Base-by-base conservation (phyloP, 37 sponge, comb jelly and placozoan species). In the Theonella swinhoei region DNA sequence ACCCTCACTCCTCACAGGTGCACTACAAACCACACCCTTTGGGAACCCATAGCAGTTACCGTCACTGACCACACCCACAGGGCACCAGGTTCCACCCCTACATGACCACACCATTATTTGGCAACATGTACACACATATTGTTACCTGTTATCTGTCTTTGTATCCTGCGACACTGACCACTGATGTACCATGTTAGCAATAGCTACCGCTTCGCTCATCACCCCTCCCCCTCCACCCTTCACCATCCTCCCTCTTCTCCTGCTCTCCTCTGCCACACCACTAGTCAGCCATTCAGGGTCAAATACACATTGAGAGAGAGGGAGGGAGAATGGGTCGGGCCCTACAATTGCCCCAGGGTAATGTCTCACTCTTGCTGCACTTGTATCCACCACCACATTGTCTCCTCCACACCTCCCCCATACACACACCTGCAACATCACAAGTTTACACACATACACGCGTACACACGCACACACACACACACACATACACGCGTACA, bases 341-440 rank as follows among this genome's bases (percentile, higher is more conserved):
- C 95, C 95, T 14, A 76, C 61, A 1, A 95, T 86, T 0, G 93
- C 66, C 25, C 95, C 90, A 3, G 40, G 62, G 35, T 66, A 80
- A 1, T 76, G 11, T 1, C 41, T 23, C 62, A 81, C 83, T 67
- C 88, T 23, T 23, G 71, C 61, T 29, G 36, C 23, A 19, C 31
- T 14, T 0, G n/a, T 24, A 36, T 76, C 77, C 39, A 28, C 60
- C 3, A 36, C 29, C 32, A 61, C 80, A n/a, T 28, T 23, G 2
- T 22, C 59, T 4, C 85, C 85, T 20, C 74, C 64, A 42, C 74
- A 42, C 3, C 72, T 36, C 22, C 87, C 74, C 87, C 84, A 83
- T 26, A 83, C 66, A 25, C 29, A n/a, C 47, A 83, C 74, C 54
- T 42, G 5, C 71, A 67, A n/a, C 20, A 9, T 9, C 30, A 67